phyloP scores from a whole-genome alignment of 2,888 invertebrate species.

The Hemicrepidius hirtus region DNA sequence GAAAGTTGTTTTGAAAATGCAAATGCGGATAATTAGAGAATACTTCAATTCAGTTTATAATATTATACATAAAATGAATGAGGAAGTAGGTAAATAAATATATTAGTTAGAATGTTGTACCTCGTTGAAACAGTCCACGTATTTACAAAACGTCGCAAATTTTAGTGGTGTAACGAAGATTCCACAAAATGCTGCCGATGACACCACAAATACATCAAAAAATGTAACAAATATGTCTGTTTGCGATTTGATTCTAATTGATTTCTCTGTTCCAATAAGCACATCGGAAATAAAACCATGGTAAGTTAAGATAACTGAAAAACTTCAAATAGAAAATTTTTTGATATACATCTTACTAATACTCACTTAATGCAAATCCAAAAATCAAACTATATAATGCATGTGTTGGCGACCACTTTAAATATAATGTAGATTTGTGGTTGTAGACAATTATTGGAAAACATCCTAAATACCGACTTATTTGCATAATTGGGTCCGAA shows the following conservation, averaged over 20 bases:
- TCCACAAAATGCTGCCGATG: not conserved
- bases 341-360: no score
- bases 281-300: not conserved
- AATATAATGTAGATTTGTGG: not conserved
- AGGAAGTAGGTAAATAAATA: no score
- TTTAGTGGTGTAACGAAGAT: not conserved
- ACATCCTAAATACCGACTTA: slow-evolving; percentile 14
- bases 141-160: not conserved
- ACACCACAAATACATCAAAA: not conserved
- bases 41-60: no score
- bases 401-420: not conserved
- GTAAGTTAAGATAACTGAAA: not conserved
- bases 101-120: not conserved
- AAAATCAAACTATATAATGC: slow-evolving; percentile 8
- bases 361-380: slow-evolving; percentile 1
- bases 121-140: not conserved
- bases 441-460: slow-evolving; percentile 9
- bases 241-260: not conserved
- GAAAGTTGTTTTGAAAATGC: no score
- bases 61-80: no score
- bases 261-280: not conserved
- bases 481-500: slow-evolving; percentile 2
- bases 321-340: not conserved
- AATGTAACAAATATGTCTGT: slow-evolving; percentile 14
- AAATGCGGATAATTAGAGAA: no score